These are phyloP conservation scores for Crossocerus cetratus DNA, from an alignment of 2,888 invertebrate species.

Conservation along the genomic window DNA sequence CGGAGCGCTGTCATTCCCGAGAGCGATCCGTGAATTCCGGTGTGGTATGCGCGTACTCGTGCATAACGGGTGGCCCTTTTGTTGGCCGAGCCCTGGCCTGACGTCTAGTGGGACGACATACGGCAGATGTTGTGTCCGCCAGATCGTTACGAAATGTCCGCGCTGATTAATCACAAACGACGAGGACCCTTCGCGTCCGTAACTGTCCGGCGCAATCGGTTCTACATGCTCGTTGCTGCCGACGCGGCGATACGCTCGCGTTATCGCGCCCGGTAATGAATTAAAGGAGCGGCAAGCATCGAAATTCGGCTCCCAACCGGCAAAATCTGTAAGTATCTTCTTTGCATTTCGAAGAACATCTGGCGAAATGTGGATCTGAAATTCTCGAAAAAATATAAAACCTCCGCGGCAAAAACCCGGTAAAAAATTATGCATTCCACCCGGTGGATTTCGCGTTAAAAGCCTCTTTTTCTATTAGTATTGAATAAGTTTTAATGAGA, in stretches of 20 bases:
- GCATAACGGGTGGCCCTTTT: constrained; percentile 56
- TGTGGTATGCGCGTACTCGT: constrained; percentile 19
- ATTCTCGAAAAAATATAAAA: too few species aligned
- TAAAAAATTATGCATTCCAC: too few species aligned
- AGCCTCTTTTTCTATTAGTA: too few species aligned
- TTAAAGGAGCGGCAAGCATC: not conserved
- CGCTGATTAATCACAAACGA: constrained; percentile 70
- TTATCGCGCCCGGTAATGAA: constrained; percentile 11
- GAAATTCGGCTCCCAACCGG: too few species aligned
- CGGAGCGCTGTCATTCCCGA: constrained; percentile 13
- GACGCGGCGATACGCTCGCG: constrained; percentile 20
- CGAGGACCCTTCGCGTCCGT: constrained; percentile 67
- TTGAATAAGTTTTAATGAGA: too few species aligned
- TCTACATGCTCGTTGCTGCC: constrained; percentile 44
- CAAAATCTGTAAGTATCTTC: too few species aligned
- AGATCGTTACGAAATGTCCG: constrained; percentile 68
- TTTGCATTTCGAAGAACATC: too few species aligned
- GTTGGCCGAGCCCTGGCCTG: constrained; percentile 46
- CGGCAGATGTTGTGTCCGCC: constrained; percentile 63
- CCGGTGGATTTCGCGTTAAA: too few species aligned
- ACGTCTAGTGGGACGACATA: constrained; percentile 60
- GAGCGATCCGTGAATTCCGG: constrained; percentile 7
- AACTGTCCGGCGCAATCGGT: constrained; percentile 69
- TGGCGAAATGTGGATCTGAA: too few species aligned
- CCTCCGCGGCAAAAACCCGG: too few species aligned